Percentiles rank a stretch among this genome's conserved stretches.
Evolutionary conservation across 1,140 invertebrate species (phyloP).

Genomic region (Meloidogyne exigua): DNA sequence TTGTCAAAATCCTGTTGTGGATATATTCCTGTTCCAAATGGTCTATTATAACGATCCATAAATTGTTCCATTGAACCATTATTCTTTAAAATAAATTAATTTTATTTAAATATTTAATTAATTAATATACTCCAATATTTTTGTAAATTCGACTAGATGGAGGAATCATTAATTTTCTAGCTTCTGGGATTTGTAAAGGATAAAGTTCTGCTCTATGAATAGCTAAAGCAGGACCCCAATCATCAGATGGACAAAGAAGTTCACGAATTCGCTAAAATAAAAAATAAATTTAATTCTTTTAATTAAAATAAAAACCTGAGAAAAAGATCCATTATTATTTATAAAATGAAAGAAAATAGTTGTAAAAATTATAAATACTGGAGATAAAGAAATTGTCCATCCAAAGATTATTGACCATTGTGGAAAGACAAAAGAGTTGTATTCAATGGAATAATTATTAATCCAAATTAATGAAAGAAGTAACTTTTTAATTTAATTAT

Average conservation of each 20-base stretch:
- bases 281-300: background rate
- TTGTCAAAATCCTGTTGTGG: constrained; percentile 20
- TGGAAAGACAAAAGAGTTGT: constrained; percentile 53
- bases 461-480: constrained; percentile 61
- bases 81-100: background rate
- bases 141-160: constrained; percentile 17
- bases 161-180: constrained; percentile 47
- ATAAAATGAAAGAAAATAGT: constrained; percentile 43
- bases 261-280: constrained; percentile 35
- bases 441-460: constrained; percentile 50
- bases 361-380: constrained; percentile 48
- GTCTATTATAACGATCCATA: constrained; percentile 27
- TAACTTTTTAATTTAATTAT: constrained; percentile 28
- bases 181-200: constrained; percentile 62
- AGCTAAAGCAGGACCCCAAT: constrained; percentile 62
- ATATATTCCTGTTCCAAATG: constrained; percentile 20
- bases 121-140: constrained; percentile 1
- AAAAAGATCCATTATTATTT: constrained; percentile 9
- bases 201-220: constrained; percentile 60
- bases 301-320: constrained; percentile 7
- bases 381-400: constrained; percentile 54
- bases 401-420: constrained; percentile 56
- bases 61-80: constrained; percentile 17
- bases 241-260: constrained; percentile 59
- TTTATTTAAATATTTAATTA: background rate